A percentile compares a stretch with the other conserved stretches of the same genome.
phyloP scores from a whole-genome alignment of 2,888 invertebrate genomes.

The Asteroscopus sphinx region DNA sequence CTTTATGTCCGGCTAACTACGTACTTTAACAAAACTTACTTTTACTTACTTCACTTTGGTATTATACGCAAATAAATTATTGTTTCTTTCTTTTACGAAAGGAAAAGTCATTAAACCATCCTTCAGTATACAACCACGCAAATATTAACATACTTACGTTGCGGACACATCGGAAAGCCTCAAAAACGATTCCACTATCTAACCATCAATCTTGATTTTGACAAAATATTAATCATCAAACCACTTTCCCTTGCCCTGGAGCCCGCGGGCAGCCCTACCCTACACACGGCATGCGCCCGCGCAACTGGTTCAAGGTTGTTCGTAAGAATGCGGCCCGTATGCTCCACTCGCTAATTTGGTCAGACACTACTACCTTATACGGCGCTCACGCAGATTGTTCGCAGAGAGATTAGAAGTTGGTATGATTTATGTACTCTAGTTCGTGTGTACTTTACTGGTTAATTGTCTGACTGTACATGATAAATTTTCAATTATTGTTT shows the following conservation, averaged over 20 bases:
- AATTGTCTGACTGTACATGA: conserved; percentile 10
- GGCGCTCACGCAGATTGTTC: conserved; percentile 38
- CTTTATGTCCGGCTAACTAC: no score
- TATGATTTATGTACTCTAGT: conserved; percentile 36
- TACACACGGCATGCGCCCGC: conserved; percentile 53
- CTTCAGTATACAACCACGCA: no score
- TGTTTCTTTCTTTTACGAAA: no score
- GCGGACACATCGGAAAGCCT: no score
- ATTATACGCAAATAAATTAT: no score
- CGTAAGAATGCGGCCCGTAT: conserved; percentile 59
- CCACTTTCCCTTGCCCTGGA: neutral
- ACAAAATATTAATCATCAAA: no score
- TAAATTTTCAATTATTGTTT: conserved; percentile 4
- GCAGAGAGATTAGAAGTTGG: conserved; percentile 38
- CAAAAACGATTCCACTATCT: no score
- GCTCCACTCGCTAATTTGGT: conserved; percentile 58
- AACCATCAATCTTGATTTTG: no score
- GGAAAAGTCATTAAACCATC: no score
- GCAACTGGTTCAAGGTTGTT: conserved; percentile 73
- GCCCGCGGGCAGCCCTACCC: conserved; percentile 60
- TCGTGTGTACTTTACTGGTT: conserved; percentile 10
- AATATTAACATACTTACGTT: no score
- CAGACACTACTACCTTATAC: conserved; percentile 49
- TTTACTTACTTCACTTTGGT: no score
- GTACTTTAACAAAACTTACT: no score